Base-by-base conservation (phyloP, 2,888 invertebrate genomes). In the Desoria tigrina region DNA sequence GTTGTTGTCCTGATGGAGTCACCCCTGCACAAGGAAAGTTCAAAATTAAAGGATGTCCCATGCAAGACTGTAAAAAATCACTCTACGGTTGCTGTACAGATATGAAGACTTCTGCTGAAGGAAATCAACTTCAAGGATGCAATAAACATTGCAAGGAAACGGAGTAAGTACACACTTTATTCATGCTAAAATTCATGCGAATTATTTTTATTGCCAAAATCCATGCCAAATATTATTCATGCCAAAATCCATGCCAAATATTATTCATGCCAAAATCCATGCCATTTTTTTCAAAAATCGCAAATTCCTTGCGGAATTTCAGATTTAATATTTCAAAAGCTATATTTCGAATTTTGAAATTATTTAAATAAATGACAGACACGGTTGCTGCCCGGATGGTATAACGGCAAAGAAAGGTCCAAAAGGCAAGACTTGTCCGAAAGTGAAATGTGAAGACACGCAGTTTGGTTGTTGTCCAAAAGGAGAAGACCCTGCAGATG, bases 11-110 rank as follows among this genome's bases (percentile, higher is more conserved):
- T 14, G 93, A 94, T 79, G 89, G 87, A 0, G 86, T 92, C 0
- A 90, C 92, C 0, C 86, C 90, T 1, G 90, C 91, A 0, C 79
- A 82, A 62, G 93, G 92, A 11, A 83, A 86, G 0, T 14, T 51
- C 24, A 83, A 87, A 16, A 79, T 84, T 66, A 82, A 87, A 77
- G 94, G 90, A 1, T 97, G 96, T 78, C 91, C 92, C 0, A 80
- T 84, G 42, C 82, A 86, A 0, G 84, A 85, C 11, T 94, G 94
- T 78, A 84, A 84, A 0, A 88, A 88, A 77, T 89, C 90, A 0
- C 82, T 94, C 7, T 94, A 89, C 77, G 94, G 94, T 2, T 95
- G 94, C 79, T 95, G 94, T 78, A 85, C 86, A 11, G 92, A 94
- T 79, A 87, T 88, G 53, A 84, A 84, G 73, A 90, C 89, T 0